A percentile compares a stretch with the other conserved stretches of the same genome.
Conservation (phyloP, 2,888 invertebrate species). For the Nezara viridula region DNA sequence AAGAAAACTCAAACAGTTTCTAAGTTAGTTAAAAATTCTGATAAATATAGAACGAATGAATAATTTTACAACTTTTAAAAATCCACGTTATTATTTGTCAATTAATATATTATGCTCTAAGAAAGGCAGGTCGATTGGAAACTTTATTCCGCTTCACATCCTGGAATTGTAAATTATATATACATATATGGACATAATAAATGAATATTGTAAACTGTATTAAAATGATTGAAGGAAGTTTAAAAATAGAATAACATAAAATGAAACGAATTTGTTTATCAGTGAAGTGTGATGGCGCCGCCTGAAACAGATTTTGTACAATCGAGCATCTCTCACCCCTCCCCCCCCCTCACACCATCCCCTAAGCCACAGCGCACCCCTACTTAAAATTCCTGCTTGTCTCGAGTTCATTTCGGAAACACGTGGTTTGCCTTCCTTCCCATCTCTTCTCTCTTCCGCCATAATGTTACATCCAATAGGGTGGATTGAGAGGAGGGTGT, state of each 20-base stretch:
- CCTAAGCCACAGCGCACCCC: conserved; percentile 8
- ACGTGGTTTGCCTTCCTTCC: conserved; percentile 44
- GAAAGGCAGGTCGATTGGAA: background rate
- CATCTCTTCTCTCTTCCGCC: conserved; percentile 36
- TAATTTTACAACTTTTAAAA: no score
- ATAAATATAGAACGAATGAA: no score
- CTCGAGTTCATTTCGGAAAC: conserved; percentile 49
- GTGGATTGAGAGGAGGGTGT: background rate
- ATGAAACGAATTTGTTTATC: background rate
- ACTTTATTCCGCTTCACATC: background rate
- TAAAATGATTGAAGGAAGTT: background rate
- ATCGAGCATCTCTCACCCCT: background rate
- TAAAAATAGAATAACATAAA: background rate
- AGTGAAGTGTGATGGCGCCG: background rate
- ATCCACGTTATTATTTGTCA: no score
- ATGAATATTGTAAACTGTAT: background rate
- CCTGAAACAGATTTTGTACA: background rate
- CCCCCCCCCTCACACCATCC: background rate
- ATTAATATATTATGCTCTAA: background rate
- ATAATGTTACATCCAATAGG: background rate
- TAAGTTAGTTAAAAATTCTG: no score
- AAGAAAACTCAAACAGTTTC: no score
- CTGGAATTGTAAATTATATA: background rate
- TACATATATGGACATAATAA: background rate
- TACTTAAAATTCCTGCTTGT: conserved; percentile 36